Percentiles rank a stretch among this genome's conserved stretches.
These are phyloP conservation scores for Sakesphorus luctuosus DNA, from an alignment of 2,113 vertebrate species.

Conservation along the genomic window DNA sequence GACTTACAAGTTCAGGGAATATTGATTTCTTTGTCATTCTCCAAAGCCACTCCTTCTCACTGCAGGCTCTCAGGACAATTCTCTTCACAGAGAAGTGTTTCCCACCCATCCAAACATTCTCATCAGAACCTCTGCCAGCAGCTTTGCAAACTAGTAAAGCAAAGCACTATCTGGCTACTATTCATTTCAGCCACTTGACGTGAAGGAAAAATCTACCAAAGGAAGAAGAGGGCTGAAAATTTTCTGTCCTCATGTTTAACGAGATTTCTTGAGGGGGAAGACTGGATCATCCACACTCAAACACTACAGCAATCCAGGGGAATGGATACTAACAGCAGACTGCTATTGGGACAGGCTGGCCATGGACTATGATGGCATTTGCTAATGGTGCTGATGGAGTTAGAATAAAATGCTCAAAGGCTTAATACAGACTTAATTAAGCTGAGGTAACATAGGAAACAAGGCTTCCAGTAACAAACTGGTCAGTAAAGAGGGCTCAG, in stretches of 20 bases:
- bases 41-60: not conserved
- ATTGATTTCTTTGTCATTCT: slow-evolving; percentile 49
- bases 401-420: not conserved
- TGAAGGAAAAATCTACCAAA: not conserved
- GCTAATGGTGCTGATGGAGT: not conserved
- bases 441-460: not conserved
- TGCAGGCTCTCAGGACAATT: not conserved
- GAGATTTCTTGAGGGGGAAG: not conserved
- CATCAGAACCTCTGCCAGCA: not conserved
- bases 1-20: slow-evolving; percentile 15
- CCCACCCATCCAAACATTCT: not conserved
- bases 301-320: not conserved
- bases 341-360: not conserved
- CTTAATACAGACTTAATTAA: not conserved
- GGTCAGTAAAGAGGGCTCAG: not conserved
- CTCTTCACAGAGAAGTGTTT: not conserved
- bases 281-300: not conserved
- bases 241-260: not conserved
- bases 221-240: not conserved
- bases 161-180: not conserved
- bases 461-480: not conserved
- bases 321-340: not conserved
- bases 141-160: not conserved
- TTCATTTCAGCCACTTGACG: not conserved
- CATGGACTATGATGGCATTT: not conserved